Evolutionary conservation across 2,113 vertebrate genomes (phyloP).

Genomic region (Eclectus roratus): DNA sequence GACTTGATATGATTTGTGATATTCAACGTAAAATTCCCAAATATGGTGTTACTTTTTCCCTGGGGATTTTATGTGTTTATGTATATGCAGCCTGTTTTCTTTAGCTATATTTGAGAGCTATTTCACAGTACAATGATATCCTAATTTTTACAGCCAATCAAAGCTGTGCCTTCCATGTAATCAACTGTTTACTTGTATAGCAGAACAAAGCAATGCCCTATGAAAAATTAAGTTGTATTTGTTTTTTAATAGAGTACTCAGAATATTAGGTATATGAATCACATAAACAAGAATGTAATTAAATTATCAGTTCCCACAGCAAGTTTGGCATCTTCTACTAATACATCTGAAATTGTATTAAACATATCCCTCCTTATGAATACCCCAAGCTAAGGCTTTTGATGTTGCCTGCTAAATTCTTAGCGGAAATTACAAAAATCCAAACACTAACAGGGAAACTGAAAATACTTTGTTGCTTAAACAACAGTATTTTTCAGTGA

Average conservation of each 20-base stretch:
- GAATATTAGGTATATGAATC: conserved; percentile 49
- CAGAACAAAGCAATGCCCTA: conserved; percentile 22
- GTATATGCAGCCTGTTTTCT: neutral
- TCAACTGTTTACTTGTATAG: conserved; percentile 15
- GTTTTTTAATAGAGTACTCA: conserved; percentile 40
- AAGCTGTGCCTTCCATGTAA: conserved; percentile 14
- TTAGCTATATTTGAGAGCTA: conserved; percentile 11
- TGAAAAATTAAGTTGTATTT: conserved; percentile 55
- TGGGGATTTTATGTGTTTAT: neutral
- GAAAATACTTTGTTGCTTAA: neutral
- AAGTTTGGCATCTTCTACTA: conserved; percentile 50
- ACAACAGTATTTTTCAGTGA: neutral
- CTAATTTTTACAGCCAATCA: conserved; percentile 49
- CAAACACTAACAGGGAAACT: neutral
- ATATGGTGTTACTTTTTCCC: neutral
- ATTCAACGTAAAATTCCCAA: neutral
- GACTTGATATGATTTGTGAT: neutral
- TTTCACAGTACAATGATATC: conserved; percentile 26
- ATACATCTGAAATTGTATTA: conserved; percentile 46
- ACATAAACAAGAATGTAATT: conserved; percentile 55
- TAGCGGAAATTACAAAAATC: conserved; percentile 8
- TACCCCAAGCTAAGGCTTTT: conserved; percentile 42
- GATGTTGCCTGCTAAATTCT: conserved; percentile 29
- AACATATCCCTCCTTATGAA: conserved; percentile 24
- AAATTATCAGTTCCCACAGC: conserved; percentile 43